These are phyloP conservation scores for Pseudorhiza aurosa DNA, from an alignment of 30 jellyfish, hydroid and myxozoan species.

Conservation along the genomic window DNA sequence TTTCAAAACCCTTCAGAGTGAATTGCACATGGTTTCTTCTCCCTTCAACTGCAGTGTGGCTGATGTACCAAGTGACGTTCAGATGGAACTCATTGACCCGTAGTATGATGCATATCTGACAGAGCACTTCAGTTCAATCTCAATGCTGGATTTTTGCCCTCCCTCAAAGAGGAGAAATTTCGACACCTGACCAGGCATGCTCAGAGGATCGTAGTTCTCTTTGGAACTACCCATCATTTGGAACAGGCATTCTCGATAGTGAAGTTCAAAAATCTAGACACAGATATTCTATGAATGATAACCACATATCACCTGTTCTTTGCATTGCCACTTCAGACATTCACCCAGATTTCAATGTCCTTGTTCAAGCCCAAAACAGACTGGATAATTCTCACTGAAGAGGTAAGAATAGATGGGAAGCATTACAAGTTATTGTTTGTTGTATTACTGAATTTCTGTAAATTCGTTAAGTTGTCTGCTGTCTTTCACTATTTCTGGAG, in stretches of 20 bases:
- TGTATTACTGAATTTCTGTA: background rate
- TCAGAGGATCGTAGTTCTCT: background rate
- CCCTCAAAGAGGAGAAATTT: background rate
- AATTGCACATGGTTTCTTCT: background rate
- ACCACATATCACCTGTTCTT: background rate
- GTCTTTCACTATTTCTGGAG: too few species aligned
- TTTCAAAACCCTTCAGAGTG: background rate
- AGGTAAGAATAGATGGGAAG: background rate
- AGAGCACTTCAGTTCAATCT: background rate
- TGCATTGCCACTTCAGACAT: background rate
- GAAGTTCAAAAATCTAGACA: constrained; percentile 1
- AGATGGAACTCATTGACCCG: constrained; percentile 17
- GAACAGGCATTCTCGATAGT: background rate
- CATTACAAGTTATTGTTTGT: background rate
- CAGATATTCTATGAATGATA: background rate
- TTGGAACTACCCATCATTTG: background rate
- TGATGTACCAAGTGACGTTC: constrained; percentile 5
- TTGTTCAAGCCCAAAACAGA: background rate
- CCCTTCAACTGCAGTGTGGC: constrained; percentile 11
- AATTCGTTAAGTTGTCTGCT: background rate
- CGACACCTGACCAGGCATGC: constrained; percentile 1
- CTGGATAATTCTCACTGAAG: background rate
- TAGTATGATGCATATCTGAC: background rate
- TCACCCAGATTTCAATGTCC: background rate
- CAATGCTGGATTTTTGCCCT: constrained; percentile 3